A percentile compares a stretch with the other conserved stretches of the same genome.
Evolutionary conservation across 1,140 invertebrate species (phyloP).

Genomic region (Chelonus insularis): DNA sequence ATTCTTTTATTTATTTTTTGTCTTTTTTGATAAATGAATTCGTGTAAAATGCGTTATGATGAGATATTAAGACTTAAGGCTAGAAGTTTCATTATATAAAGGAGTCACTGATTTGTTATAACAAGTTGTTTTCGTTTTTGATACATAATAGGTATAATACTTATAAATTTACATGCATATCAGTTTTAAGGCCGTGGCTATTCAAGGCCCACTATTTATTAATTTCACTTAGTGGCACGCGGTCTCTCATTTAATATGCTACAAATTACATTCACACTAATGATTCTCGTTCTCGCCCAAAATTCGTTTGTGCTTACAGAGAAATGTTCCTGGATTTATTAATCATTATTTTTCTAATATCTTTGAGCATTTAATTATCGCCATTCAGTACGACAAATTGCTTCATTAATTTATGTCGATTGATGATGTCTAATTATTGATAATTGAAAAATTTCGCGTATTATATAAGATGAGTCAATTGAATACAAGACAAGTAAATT

Average conservation of each 20-base stretch:
- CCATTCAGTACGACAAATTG: neutral
- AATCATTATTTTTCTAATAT: conserved; percentile 23
- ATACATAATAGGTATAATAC: conserved; percentile 40
- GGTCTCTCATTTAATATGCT: conserved; percentile 51
- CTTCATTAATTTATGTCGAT: neutral
- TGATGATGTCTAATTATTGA: neutral
- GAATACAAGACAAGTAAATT: neutral
- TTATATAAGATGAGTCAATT: neutral
- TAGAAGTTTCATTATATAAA: conserved; percentile 30
- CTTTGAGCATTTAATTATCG: conserved; percentile 28
- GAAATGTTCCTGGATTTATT: conserved; percentile 31
- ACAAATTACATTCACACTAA: conserved; percentile 31
- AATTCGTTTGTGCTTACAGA: conserved; percentile 30
- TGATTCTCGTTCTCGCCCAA: conserved; percentile 32
- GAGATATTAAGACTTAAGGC: conserved; percentile 21
- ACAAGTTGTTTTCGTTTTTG: conserved; percentile 39
- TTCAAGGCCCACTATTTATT: conserved; percentile 55
- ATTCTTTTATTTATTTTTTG: no score
- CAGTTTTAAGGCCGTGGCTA: conserved; percentile 59
- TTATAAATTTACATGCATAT: conserved; percentile 48
- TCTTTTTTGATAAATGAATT: no score
- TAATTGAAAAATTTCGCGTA: no score
- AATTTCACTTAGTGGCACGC: conserved; percentile 58
- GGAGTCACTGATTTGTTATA: conserved; percentile 39
- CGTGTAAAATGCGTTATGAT: no score